Percentiles rank a stretch among this genome's conserved stretches.
Conservation (phyloP, 2,113 vertebrate species). For the Eurystomus gularis region DNA sequence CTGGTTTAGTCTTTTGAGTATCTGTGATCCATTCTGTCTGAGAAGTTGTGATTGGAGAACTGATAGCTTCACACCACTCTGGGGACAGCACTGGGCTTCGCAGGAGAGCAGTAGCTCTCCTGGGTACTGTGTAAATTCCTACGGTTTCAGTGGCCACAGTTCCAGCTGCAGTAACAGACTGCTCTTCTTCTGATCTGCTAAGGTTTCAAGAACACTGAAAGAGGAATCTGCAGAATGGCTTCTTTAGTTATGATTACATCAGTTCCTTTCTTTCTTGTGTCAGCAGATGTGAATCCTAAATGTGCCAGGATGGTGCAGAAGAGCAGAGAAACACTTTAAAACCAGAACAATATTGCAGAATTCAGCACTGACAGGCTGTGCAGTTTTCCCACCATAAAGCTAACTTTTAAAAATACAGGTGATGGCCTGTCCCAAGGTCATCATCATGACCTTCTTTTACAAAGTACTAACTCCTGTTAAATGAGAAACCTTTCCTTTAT, state of each 20-base stretch:
- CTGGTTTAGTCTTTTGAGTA: not conserved
- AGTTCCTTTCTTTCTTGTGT: slow-evolving; percentile 9
- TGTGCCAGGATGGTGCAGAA: not conserved
- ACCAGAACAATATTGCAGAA: not conserved
- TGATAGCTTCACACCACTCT: not conserved
- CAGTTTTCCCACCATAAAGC: not conserved
- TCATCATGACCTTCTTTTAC: not conserved
- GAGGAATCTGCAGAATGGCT: slow-evolving; percentile 5
- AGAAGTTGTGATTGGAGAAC: rapidly evolving
- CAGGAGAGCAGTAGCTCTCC: not conserved
- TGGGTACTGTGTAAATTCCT: not conserved
- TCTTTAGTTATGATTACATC: slow-evolving; percentile 23
- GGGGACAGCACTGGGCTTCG: not conserved
- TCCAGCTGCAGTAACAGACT: slow-evolving; percentile 1
- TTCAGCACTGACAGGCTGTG: not conserved
- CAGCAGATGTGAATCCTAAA: slow-evolving; percentile 46
- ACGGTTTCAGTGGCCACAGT: not conserved
- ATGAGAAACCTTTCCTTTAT: not conserved
- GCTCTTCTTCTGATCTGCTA: slow-evolving; percentile 8
- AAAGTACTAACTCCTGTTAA: not conserved
- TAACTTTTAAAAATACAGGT: not conserved
- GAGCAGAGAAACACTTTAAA: slow-evolving; percentile 26
- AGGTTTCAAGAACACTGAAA: not conserved
- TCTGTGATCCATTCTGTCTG: not conserved
- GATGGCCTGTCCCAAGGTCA: not conserved